A percentile compares a stretch with the other conserved stretches of the same genome.
phyloP scores from a whole-genome alignment of 2,797 vertebrate genomes.

The Anguilla obscura region DNA sequence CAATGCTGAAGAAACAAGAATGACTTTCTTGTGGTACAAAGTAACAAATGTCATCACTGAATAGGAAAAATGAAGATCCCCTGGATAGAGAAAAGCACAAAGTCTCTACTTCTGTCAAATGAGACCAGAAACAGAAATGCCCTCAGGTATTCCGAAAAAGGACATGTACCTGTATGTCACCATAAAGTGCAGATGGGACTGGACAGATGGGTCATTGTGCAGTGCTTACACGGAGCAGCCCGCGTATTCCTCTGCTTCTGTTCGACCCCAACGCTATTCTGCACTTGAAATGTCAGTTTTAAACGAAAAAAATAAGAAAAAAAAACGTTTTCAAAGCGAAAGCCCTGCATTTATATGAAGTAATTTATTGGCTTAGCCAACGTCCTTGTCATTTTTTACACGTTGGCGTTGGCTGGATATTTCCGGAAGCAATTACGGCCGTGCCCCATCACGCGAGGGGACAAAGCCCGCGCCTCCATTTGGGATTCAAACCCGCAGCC shows the following conservation, averaged over 20 bases:
- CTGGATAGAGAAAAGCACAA: neutral
- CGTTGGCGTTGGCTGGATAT: neutral
- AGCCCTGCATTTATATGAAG: conserved; percentile 30
- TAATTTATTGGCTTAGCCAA: neutral
- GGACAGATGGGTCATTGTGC: conserved; percentile 56
- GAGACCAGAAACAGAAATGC: neutral
- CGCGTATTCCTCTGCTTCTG: conserved; percentile 56
- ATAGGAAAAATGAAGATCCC: neutral
- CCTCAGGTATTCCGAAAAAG: neutral
- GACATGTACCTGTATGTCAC: too few relatives aligned
- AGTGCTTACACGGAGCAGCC: neutral
- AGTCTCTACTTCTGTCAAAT: neutral
- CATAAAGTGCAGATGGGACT: neutral
- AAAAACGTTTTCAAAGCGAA: conserved; percentile 56
- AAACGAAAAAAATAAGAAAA: neutral
- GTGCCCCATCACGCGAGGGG: neutral
- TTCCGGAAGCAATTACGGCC: neutral
- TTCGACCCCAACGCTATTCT: conserved; percentile 58
- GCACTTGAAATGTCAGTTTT: conserved; percentile 52
- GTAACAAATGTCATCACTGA: neutral
- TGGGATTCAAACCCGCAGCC: neutral
- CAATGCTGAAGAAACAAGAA: too few relatives aligned
- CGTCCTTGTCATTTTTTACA: neutral
- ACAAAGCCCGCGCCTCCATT: neutral
- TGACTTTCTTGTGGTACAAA: too few relatives aligned